These are phyloP conservation scores for Gallinago paraguaiae DNA, from an alignment of 2,113 vertebrate species.

Conservation along the genomic window DNA sequence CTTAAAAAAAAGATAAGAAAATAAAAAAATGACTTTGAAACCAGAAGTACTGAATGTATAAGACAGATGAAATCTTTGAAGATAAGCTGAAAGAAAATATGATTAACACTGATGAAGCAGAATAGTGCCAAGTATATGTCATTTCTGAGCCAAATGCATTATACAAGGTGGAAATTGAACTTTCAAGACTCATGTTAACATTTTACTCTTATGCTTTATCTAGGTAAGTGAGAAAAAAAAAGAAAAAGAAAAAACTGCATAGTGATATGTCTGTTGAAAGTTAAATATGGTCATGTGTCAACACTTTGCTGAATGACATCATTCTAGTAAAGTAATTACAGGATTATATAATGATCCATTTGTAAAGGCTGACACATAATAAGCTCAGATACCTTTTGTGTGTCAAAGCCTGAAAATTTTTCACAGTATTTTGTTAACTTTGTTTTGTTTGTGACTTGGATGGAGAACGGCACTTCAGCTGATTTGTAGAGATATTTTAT, in stretches of 20 bases:
- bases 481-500: conserved; percentile 58
- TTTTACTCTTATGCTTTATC: conserved; percentile 49
- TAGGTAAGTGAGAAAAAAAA: conserved; percentile 28
- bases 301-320: conserved; percentile 20
- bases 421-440: background rate
- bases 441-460: conserved; percentile 31
- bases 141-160: conserved; percentile 44
- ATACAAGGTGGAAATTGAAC: conserved; percentile 51
- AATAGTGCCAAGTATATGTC: conserved; percentile 37
- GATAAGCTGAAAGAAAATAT: conserved; percentile 57
- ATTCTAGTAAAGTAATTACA: conserved; percentile 51
- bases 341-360: background rate
- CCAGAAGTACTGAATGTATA: background rate
- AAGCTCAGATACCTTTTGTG: background rate
- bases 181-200: conserved; percentile 56
- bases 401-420: background rate
- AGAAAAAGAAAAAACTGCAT: background rate
- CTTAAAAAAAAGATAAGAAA: conserved; percentile 47
- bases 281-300: conserved; percentile 41
- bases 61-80: conserved; percentile 17
- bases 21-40: conserved; percentile 22
- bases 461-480: background rate
- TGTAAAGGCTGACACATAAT: conserved; percentile 29
- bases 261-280: conserved; percentile 5
- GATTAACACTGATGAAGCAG: conserved; percentile 42